A percentile compares a stretch with the other conserved stretches of the same genome.
Conservation (phyloP, 2,888 invertebrate genomes). For the Dryocosmus kuriphilus region DNA sequence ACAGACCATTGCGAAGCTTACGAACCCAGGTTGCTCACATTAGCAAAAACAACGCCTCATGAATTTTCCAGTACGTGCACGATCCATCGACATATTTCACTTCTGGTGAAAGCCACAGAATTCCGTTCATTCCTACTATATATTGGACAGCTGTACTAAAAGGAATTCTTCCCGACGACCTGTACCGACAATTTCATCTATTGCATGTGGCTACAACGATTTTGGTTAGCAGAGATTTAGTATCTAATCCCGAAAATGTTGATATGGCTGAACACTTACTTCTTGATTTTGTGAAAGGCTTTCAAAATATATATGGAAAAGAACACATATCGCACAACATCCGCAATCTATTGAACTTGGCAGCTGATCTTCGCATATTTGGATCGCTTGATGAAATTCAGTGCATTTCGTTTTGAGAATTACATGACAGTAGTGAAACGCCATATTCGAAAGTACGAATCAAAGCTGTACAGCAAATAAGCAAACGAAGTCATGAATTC, state of each 20-base stretch:
- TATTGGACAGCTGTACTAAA: neutral
- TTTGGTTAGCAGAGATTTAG: neutral
- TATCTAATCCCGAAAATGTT: neutral
- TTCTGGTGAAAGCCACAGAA: no score
- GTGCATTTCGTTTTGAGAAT: neutral
- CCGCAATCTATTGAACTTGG: neutral
- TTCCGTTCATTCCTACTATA: no score
- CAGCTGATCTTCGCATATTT: neutral
- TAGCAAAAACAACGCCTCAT: no score
- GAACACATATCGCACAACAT: neutral
- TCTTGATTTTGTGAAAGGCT: neutral
- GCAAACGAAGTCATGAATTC: neutral
- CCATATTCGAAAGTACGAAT: neutral
- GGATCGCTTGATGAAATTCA: neutral
- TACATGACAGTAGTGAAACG: neutral
- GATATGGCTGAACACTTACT: neutral
- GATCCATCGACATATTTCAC: no score
- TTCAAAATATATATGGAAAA: conserved; percentile 2
- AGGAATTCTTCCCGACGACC: neutral
- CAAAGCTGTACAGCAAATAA: neutral
- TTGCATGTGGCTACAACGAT: neutral
- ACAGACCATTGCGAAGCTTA: no score
- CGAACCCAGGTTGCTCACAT: no score
- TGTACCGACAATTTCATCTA: neutral
- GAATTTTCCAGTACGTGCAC: no score